Conservation (phyloP, 2,888 invertebrate species). For the Mythimna loreyi region DNA sequence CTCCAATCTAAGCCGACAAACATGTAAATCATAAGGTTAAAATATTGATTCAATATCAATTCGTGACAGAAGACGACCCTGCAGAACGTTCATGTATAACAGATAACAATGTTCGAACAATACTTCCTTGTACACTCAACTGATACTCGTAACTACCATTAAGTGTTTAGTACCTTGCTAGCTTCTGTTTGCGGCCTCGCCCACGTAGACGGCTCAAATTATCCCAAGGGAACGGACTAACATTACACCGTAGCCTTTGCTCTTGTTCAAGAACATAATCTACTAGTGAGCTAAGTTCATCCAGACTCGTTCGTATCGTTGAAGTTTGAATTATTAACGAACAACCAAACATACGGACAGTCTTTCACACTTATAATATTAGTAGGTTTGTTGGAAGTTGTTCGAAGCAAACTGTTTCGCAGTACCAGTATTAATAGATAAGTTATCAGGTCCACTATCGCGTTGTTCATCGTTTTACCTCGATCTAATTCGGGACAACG, state of each 20-base stretch:
- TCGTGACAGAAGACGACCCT: conserved; percentile 62
- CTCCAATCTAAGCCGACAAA: conserved; percentile 12
- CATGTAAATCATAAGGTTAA: conserved; percentile 37
- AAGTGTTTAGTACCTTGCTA: conserved; percentile 43
- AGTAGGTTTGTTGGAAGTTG: conserved; percentile 1
- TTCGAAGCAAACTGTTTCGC: conserved; percentile 65
- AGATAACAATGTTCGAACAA: conserved; percentile 64
- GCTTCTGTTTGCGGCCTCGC: background rate
- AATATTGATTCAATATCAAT: conserved; percentile 56
- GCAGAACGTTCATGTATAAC: conserved; percentile 45
- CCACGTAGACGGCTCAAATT: background rate
- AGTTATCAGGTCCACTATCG: conserved; percentile 78
- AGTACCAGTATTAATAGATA: conserved; percentile 72
- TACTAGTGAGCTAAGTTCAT: background rate
- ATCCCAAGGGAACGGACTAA: background rate
- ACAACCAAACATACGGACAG: background rate
- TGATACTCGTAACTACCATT: conserved; percentile 49
- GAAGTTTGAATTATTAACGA: background rate
- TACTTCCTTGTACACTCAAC: conserved; percentile 64
- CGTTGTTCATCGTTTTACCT: conserved; percentile 81
- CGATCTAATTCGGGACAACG: conserved; percentile 80
- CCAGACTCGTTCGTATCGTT: background rate
- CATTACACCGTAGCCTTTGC: background rate
- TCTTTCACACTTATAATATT: conserved; percentile 6
- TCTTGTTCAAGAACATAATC: background rate